Conservation (phyloP, 2,888 invertebrate genomes). For the Molorchus minor region DNA sequence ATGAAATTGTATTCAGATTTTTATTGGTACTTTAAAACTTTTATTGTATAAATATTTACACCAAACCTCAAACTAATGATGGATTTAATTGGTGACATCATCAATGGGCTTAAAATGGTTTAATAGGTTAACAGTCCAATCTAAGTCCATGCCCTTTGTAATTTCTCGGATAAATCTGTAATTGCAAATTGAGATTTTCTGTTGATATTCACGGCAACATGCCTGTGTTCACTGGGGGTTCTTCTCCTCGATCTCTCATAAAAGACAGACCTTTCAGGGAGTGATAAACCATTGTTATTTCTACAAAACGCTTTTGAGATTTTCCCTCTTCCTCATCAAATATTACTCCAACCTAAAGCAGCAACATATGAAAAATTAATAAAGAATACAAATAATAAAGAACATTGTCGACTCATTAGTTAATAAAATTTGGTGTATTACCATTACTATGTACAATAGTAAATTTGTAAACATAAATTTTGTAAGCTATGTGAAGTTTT, state of each 20-base stretch:
- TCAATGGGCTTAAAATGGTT: conserved; percentile 81
- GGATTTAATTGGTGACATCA: conserved; percentile 25
- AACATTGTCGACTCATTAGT: too few relatives aligned
- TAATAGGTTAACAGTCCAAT: conserved; percentile 83
- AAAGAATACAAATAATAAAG: too few relatives aligned
- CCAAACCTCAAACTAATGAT: background rate
- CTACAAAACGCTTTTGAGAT: conserved; percentile 77
- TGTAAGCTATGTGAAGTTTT: too few relatives aligned
- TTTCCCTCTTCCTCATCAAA: conserved; percentile 67
- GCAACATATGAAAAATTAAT: too few relatives aligned
- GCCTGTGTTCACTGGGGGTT: conserved; percentile 74
- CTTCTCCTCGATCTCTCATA: conserved; percentile 71
- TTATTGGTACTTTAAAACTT: conserved; percentile 4
- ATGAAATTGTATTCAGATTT: too few relatives aligned
- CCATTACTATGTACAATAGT: too few relatives aligned
- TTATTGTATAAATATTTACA: conserved; percentile 6
- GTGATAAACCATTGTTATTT: conserved; percentile 86
- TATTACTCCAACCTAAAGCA: conserved; percentile 73
- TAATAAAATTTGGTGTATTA: too few relatives aligned
- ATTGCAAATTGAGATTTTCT: conserved; percentile 76
- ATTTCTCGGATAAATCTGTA: conserved; percentile 85
- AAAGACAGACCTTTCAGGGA: conserved; percentile 72
- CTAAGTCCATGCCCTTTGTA: conserved; percentile 79
- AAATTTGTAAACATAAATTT: too few relatives aligned
- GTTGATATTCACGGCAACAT: conserved; percentile 73